Evolutionary conservation across 53 echinoderm and acorn worm species (phyloP), one percentile per base, ranked within the genome.

Genomic region (Temnopleurus reevesii): DNA sequence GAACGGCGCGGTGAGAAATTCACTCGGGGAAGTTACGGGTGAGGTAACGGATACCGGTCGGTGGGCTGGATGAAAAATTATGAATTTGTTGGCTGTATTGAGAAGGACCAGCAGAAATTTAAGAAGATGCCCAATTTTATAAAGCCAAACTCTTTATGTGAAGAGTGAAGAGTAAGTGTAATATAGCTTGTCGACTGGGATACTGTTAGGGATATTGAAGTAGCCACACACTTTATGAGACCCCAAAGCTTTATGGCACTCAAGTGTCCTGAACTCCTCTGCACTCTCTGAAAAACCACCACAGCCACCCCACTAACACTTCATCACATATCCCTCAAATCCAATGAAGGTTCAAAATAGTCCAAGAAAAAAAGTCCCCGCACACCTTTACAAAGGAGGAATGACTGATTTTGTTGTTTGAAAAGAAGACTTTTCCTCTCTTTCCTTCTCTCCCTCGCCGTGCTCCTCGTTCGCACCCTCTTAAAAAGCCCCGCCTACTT

Each of bases 311-410:
- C 34, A 63, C 30, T 33, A 64, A 33, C 35, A 34, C 65, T 71
- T 71, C 43, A 38, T 63, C 71, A 71, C 71, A 23, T n/a, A 4
- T 41, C 21, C 41, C 71, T 19, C 71, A 71, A 71, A 71, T 71
- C 71, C 36, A 41, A 71, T 71, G 21, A 71, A n/a, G 15, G 71
- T 64, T 64, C 65, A 41, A 71, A 71, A 34, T 71, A 71, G 41
- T 71, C 21, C 26, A 71, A n/a, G 71, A 15, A 34, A 64, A 71
- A 71, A 71, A 43, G 5, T 71, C 23, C 43, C n/a, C 19, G 15
- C 71, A 71, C 38, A 71, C 71, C 71, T 71, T 71, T 71, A 71
- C 71, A 71, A 71, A 71, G 10, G 71, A 71, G 21, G 71, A 71
- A 36, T 41, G 71, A 71, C 71, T 36, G 41, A 71, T 41, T 19